Conservation (phyloP, 2,797 vertebrate genomes). For the Lemur catta region DNA sequence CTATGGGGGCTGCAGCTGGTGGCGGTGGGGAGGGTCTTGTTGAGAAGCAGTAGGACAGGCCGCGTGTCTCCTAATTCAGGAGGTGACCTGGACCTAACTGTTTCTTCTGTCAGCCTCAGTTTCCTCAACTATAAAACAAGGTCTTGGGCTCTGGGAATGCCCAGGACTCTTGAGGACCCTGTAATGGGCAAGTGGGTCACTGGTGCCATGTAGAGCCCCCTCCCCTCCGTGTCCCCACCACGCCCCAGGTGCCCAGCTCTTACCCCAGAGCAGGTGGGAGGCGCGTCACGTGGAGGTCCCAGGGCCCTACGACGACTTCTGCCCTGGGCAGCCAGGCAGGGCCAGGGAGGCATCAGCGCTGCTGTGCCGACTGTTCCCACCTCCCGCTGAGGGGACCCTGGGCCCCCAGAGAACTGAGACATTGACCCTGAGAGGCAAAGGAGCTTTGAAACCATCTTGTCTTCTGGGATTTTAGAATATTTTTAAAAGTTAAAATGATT, state of each 20-base stretch:
- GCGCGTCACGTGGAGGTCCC: no score
- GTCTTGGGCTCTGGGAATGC: neutral
- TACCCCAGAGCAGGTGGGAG: neutral
- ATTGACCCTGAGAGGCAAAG: neutral
- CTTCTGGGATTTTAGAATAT: neutral
- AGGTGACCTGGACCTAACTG: neutral
- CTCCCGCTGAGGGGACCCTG: neutral
- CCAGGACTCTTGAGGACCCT: neutral
- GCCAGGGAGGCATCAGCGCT: neutral
- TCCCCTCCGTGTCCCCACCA: neutral
- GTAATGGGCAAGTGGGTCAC: fast-evolving
- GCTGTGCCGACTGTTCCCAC: neutral
- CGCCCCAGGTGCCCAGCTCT: neutral
- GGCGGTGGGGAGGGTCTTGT: neutral
- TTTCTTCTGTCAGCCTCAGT: neutral
- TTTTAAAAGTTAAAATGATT: neutral
- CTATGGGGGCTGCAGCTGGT: neutral
- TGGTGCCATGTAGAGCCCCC: fast-evolving
- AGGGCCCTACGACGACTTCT: fast-evolving
- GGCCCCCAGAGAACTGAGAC: neutral
- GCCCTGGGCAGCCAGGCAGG: neutral
- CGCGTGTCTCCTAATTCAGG: neutral
- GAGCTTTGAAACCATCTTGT: neutral
- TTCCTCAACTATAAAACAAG: neutral
- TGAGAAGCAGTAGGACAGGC: neutral